These are phyloP conservation scores for Triplophysa siluroides DNA, from an alignment of 2,113 vertebrate genomes.

Conservation along the genomic window DNA sequence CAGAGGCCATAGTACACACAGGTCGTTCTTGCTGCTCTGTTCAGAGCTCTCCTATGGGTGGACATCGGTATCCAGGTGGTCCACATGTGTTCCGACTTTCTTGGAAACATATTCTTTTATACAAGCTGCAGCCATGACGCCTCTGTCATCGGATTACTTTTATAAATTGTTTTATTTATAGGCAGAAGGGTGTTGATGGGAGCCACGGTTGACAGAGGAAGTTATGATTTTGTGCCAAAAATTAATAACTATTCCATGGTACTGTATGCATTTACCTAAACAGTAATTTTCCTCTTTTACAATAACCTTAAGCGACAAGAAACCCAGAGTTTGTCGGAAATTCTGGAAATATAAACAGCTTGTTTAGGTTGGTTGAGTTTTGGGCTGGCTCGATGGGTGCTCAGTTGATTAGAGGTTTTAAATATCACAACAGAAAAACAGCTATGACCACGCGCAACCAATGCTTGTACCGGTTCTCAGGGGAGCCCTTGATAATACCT, in stretches of 20 bases:
- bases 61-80: constrained; percentile 39
- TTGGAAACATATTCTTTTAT: constrained; percentile 31
- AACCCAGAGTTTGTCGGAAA: constrained; percentile 1
- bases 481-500: constrained; percentile 48
- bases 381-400: constrained; percentile 10
- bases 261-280: constrained; percentile 4
- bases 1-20: not conserved
- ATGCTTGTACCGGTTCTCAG: constrained; percentile 43
- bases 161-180: constrained; percentile 27
- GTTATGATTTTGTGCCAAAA: constrained; percentile 6
- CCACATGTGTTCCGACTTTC: constrained; percentile 17
- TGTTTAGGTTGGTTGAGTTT: constrained; percentile 11
- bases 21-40: constrained; percentile 13
- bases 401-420: constrained; percentile 5
- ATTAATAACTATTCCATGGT: not conserved
- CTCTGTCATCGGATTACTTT: constrained; percentile 35
- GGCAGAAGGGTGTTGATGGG: constrained; percentile 27
- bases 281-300: not conserved
- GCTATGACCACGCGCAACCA: constrained; percentile 51
- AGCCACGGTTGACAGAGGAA: not conserved
- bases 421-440: not conserved
- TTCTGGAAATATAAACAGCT: constrained; percentile 17
- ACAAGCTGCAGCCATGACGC: constrained; percentile 7
- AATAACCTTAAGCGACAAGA: constrained; percentile 16
- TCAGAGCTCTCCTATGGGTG: constrained; percentile 24